These are phyloP conservation scores for Epinephelus fuscoguttatus DNA, from an alignment of 2,113 vertebrate species.

Conservation along the genomic window DNA sequence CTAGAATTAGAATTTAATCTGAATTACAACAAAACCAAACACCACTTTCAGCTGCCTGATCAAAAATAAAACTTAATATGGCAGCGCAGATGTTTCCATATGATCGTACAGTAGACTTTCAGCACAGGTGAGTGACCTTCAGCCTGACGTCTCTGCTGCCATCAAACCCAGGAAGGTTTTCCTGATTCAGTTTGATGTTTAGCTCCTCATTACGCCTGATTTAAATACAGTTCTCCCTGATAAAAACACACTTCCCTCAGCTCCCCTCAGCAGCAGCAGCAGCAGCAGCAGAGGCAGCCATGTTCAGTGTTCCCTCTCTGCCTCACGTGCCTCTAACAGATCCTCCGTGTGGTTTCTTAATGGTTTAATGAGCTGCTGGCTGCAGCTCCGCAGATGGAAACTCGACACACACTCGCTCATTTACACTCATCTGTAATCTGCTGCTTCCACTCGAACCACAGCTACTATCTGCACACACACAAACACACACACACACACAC, in stretches of 20 bases:
- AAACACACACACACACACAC: background rate
- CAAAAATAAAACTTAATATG: no score
- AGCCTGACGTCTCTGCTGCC: no score
- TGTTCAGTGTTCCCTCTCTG: background rate
- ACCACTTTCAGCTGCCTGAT: no score
- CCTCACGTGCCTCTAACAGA: background rate
- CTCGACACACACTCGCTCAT: conserved; percentile 12
- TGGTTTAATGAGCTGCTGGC: conserved; percentile 43
- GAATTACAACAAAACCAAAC: no score
- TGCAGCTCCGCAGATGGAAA: conserved; percentile 22
- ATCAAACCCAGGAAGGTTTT: no score
- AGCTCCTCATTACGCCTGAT: background rate
- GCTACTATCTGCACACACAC: background rate
- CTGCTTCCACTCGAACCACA: background rate
- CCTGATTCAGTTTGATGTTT: no score
- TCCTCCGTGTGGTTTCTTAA: conserved; percentile 42
- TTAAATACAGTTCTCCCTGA: background rate
- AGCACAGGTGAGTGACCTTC: no score
- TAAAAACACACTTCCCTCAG: background rate
- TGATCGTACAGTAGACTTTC: no score
- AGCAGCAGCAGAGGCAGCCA: background rate
- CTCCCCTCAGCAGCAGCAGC: conserved; percentile 2
- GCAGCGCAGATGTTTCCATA: no score
- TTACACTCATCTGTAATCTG: conserved; percentile 28
- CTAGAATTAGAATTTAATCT: no score